A percentile compares a stretch with the other conserved stretches of the same genome.
Conservation (phyloP, 1,140 invertebrate genomes). For the Neodiprion lecontei region DNA sequence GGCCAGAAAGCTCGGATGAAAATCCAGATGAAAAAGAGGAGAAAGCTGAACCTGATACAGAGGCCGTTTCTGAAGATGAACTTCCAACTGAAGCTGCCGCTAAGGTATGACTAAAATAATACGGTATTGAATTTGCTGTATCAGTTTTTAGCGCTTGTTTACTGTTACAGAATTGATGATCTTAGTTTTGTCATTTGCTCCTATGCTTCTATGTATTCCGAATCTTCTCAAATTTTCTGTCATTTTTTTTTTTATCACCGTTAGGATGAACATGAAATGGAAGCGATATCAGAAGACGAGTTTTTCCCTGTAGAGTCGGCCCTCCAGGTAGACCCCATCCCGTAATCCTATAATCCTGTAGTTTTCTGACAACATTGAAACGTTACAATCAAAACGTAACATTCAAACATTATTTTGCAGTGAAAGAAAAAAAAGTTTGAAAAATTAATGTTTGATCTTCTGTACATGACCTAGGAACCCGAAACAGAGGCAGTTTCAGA, state of each 20-base stretch:
- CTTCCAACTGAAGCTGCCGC: conserved; percentile 60
- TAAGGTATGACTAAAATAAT: conserved; percentile 40
- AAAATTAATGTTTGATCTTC: not conserved
- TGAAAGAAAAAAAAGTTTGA: not conserved
- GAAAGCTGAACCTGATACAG: conserved; percentile 68
- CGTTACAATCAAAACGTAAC: too few relatives aligned
- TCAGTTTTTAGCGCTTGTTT: not conserved
- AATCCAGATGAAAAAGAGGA: conserved; percentile 33
- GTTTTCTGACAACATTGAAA: not conserved
- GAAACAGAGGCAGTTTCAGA: conserved; percentile 76
- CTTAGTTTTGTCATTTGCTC: conserved; percentile 7
- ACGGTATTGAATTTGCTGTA: not conserved
- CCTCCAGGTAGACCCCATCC: conserved; percentile 32
- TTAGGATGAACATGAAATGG: conserved; percentile 32
- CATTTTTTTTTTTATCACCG: too few relatives aligned
- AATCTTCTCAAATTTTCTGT: not conserved
- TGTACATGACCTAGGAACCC: conserved; percentile 47
- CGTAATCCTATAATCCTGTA: conserved; percentile 10
- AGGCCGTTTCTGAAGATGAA: conserved; percentile 75
- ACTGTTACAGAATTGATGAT: too few relatives aligned
- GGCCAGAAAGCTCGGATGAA: conserved; percentile 14
- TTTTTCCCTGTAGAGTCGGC: conserved; percentile 33
- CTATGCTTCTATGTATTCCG: not conserved
- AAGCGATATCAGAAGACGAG: conserved; percentile 41
- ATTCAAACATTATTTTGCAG: not conserved